Percentiles rank a stretch among this genome's conserved stretches.
These are phyloP conservation scores for Palythoa grandiflora DNA, from an alignment of 92 coral and sea anemone genomes.

Conservation along the genomic window DNA sequence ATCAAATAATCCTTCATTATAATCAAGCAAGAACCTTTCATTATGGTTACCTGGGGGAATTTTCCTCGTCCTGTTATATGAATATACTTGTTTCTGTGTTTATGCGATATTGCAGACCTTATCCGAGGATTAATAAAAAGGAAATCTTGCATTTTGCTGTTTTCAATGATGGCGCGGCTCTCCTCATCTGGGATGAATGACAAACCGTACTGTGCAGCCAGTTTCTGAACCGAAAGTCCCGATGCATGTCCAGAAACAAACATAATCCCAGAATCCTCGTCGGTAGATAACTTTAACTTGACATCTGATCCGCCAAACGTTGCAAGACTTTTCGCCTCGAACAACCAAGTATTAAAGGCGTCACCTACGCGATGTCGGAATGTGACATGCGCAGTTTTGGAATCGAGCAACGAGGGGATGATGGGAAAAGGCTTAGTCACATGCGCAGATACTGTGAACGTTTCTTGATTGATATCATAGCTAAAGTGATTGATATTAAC, in stretches of 20 bases:
- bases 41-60: conserved; percentile 71
- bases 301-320: conserved; percentile 79
- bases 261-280: conserved; percentile 75
- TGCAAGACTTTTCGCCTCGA: conserved; percentile 77
- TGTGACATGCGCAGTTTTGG: conserved; percentile 70
- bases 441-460: conserved; percentile 79
- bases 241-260: conserved; percentile 76
- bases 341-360: conserved; percentile 87
- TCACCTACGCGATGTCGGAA: conserved; percentile 92
- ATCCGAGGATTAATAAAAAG: conserved; percentile 73
- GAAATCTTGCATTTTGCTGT: conserved; percentile 88
- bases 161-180: conserved; percentile 79
- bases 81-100: conserved; percentile 74
- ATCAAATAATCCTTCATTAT: background rate
- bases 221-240: conserved; percentile 74
- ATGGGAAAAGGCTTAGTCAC: conserved; percentile 72
- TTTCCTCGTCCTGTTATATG: conserved; percentile 86
- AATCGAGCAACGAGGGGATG: conserved; percentile 80
- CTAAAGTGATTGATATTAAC: conserved; percentile 82
- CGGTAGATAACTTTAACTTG: conserved; percentile 73
- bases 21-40: background rate
- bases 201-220: conserved; percentile 76
- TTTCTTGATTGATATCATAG: conserved; percentile 84
- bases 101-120: conserved; percentile 71
- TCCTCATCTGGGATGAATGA: conserved; percentile 86